These are phyloP conservation scores for Spialia ferax DNA, from an alignment of 2,888 invertebrate genomes.

Conservation along the genomic window DNA sequence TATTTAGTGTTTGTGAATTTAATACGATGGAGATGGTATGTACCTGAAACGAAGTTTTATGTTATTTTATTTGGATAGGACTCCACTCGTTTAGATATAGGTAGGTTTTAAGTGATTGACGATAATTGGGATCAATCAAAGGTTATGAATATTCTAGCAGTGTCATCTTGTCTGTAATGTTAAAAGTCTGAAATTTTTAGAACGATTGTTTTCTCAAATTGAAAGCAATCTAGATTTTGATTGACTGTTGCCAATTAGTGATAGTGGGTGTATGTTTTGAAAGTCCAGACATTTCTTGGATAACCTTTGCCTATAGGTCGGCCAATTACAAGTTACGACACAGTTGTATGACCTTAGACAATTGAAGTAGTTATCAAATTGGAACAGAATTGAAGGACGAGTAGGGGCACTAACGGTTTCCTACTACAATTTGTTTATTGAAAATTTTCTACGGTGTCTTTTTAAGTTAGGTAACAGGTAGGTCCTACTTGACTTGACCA, in stretches of 20 bases:
- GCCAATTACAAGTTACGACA: slow-evolving; percentile 10
- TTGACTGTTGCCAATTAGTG: neutral
- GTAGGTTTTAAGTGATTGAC: neutral
- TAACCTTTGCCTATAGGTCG: slow-evolving; percentile 14
- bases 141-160: neutral
- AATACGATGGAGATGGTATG: slow-evolving; percentile 19
- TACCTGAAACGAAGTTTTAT: neutral
- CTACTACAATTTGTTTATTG: no score
- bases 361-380: neutral
- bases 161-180: neutral
- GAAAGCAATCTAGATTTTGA: neutral
- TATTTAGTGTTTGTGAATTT: slow-evolving; percentile 2
- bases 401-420: neutral
- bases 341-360: slow-evolving; percentile 2
- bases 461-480: no score
- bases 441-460: neutral
- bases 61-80: no score
- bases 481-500: no score
- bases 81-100: no score
- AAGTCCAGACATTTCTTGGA: slow-evolving; percentile 10
- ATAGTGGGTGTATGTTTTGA: neutral
- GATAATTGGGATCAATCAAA: neutral
- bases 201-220: neutral
- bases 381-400: neutral
- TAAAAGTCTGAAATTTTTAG: neutral